Base-by-base conservation (phyloP, 1,140 invertebrate species). In the Maconellicoccus hirsutus region DNA sequence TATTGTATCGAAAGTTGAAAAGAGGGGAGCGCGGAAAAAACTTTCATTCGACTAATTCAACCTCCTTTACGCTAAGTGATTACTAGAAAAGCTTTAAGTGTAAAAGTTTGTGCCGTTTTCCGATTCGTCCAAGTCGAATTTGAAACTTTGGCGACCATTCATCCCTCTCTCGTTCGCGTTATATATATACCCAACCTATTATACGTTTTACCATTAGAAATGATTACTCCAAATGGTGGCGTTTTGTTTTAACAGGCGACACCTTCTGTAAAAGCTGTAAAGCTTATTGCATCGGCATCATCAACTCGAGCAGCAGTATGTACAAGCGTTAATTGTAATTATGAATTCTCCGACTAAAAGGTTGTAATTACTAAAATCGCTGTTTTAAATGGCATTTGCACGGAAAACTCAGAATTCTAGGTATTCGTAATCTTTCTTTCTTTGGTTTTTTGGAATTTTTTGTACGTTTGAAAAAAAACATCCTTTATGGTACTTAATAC, bases 31-130 rank as follows among this genome's bases (percentile, higher is more conserved):
- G 22, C 22, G 61, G 10, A 26, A 25, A 66, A 66, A 66, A 66
- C 61, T 66, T 66, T 66, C 61, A 66, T 66, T 66, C 61, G 61
- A 66, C 61, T 66, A 66, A 66, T 66, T 66, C 61, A 66, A 66
- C 61, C 61, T 66, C 25, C 61, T 66, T 66, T 66, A 66, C 61
- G 19, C 61, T 66, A 66, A 66, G 61, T 66, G 61, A 66, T 66
- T 26, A 66, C 61, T 26, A 66, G 61, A 25, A 66, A 66, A 66
- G 61, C 61, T 66, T 4, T 25, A 66, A 66, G 61, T 66, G 61
- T 66, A 66, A 66, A 66, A 66, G 61, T 66, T 66, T 66, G 12
- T 19, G 10, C 61, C 61, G 19, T 66, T 66, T 66, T 26, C 19
- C 61, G 21, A 25, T 66, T 66, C 61, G 61, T 66, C 25, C 61